Conservation (phyloP, 2,797 vertebrate species). For the Lutjanus argentimaculatus region DNA sequence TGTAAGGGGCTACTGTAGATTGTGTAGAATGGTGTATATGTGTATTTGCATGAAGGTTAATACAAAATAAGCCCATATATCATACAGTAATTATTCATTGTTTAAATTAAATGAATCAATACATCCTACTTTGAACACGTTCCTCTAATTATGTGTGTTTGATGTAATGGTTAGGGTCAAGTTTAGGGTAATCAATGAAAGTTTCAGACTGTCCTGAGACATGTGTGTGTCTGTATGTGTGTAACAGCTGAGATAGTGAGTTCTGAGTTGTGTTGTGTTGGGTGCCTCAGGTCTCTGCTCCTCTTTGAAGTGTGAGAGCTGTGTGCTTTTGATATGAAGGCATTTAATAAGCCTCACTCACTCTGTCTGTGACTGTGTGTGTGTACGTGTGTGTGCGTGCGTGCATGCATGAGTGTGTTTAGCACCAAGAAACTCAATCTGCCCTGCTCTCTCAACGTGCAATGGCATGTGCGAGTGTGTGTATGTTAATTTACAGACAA, state of each 20-base stretch:
- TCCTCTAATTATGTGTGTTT: not conserved
- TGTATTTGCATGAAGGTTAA: not conserved
- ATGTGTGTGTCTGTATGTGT: not conserved
- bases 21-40: not conserved
- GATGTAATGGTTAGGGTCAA: constrained; percentile 19
- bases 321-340: constrained; percentile 66
- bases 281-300: constrained; percentile 63
- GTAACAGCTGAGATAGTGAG: constrained; percentile 34
- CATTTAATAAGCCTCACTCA: constrained; percentile 59
- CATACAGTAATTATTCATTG: no score
- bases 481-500: constrained; percentile 27
- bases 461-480: not conserved
- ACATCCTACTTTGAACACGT: not conserved
- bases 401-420: not conserved
- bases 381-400: not conserved
- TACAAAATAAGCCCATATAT: no score
- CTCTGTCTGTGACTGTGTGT: not conserved
- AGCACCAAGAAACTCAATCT: constrained; percentile 31
- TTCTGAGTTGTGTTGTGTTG: constrained; percentile 42
- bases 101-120: not conserved
- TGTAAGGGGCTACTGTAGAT: not conserved
- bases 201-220: constrained; percentile 36
- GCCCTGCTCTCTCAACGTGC: constrained; percentile 27
- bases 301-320: constrained; percentile 71
- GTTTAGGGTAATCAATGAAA: constrained; percentile 9